Base-by-base conservation (phyloP, 2,888 invertebrate species). In the Ophion ellenae region DNA sequence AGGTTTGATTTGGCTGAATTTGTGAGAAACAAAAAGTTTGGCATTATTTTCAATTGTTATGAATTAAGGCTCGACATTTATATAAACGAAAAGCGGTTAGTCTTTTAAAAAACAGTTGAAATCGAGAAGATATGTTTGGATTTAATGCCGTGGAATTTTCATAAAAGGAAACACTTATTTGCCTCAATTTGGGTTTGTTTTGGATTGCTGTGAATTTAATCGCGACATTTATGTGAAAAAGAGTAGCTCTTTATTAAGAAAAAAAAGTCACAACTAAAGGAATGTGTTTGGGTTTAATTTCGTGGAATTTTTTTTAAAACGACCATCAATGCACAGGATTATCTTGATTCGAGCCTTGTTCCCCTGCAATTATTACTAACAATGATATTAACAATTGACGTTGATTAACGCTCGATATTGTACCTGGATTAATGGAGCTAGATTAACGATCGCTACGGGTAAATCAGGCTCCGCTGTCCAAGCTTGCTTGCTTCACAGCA, bases 401-500 rank as follows among this genome's bases (percentile, higher is more conserved):
- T 63, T 45, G 32, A 47, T 64, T 77, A 71, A 45, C 45, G 40
- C 67, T 76, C 66, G 47, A 59, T 76, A 59, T 77, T 63, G 20
- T 20, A 14, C 14, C 20, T 9, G 17, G 76, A 57, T 36, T 4
- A 66, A 79, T 61, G 9, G 4, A 32, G 79, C 70, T 79, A 66
- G 20, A 67, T 66, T 70, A 75, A 85, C 57, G 47, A 74, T 61
- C 32, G 71, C 40, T 53, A 64, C 24, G 5, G 66, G 28, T 73
- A 63, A 59, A 80, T 47, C 45, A 24, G 64, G 36, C 59, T 10
- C 10, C 20, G 40, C 32, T 76, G 53, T 64, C 28, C 11, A 61
- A 66, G 77, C 73, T 78, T 83, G 24, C 59, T 45, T 57, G 82
- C 64, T 79, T 82, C 40, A 66, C 71, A 71, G 70, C 82, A 70